Conservation (phyloP, 2,113 vertebrate species). For the Collichthys lucidus region DNA sequence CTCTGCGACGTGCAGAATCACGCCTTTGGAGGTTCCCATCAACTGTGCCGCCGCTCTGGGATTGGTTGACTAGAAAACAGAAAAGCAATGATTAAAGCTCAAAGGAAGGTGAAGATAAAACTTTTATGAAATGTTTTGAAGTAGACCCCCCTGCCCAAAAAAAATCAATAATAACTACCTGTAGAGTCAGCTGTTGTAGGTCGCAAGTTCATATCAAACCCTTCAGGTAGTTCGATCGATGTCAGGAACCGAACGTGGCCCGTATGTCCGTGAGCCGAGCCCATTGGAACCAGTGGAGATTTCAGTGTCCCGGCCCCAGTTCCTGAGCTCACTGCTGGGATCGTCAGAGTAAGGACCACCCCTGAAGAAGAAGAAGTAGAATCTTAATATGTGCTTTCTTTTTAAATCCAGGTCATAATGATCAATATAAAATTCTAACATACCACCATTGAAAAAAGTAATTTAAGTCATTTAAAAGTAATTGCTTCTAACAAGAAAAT, state of each 20-base stretch:
- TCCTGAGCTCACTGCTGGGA: conserved; percentile 84
- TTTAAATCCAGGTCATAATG: not conserved
- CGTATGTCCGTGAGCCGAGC: conserved; percentile 95
- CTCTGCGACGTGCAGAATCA: conserved; percentile 85
- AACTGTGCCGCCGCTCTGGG: conserved; percentile 67
- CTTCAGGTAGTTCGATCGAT: conserved; percentile 93
- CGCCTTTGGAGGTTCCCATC: conserved; percentile 87
- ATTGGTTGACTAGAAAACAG: conserved; percentile 65
- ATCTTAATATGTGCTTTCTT: not conserved
- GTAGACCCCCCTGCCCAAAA: too few species aligned
- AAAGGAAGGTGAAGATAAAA: too few species aligned
- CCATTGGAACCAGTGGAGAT: conserved; percentile 86
- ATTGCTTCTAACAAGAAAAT: too few species aligned
- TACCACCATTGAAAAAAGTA: not conserved
- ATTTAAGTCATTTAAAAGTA: not conserved
- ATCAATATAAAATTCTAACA: not conserved
- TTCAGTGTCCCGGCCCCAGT: conserved; percentile 81
- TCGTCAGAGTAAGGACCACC: conserved; percentile 91
- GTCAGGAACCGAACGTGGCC: conserved; percentile 98
- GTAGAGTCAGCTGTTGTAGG: conserved; percentile 75
- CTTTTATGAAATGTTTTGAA: too few species aligned
- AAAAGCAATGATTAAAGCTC: not conserved
- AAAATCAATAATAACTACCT: conserved; percentile 42
- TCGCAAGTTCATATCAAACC: conserved; percentile 89
- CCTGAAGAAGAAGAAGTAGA: conserved; percentile 73